Evolutionary conservation across 2,113 vertebrate genomes (phyloP), one percentile per base, ranked within the genome.

Genomic region (Apteryx owenii): DNA sequence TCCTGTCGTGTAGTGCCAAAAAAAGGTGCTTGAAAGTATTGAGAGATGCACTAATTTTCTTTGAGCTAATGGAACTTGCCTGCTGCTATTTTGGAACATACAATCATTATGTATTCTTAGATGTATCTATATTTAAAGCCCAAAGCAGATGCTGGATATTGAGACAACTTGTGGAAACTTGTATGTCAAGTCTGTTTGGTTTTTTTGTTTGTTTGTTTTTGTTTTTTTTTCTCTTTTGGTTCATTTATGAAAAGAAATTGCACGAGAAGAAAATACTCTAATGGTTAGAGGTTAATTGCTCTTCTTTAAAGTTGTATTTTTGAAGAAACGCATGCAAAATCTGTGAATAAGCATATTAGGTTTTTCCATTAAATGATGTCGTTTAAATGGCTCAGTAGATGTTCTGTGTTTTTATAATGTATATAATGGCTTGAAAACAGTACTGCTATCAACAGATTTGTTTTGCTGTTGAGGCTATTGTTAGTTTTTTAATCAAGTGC

Each of bases 41-140:
- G 6, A 87, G 81, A 96, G 96, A 84, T 94, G 73, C 5, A 4
- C 86, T 87, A 21, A 60, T 95, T 84, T 97, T 97, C 48, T 96
- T 56, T 93, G 88, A 97, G 89, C 71, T 92, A 95, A 91, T 96
- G 94, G 96, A 97, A 96, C 91, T 96, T 89, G 83, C 87, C 91
- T 93, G n/a, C 76, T 96, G 88, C 89, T 96, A 72, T 96, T 97
- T 96, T 96, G 88, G 95, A 97, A 71, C 38, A 31, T 29, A 42
- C 7, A 44, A 42, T 88, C 40, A 48, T 95, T 73, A 77, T 84
- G 51, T 96, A 83, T 96, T 96, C 93, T 92, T 95, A 88, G 81
- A 73, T 82, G 65, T 77, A 64, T 87, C 78, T 91, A 58, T 96
- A 93, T 97, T 97, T 96, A 95, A 94, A 96, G 64, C 72, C 38